Conservation (phyloP, 2,113 vertebrate genomes). For the Ctenomys sociabilis region DNA sequence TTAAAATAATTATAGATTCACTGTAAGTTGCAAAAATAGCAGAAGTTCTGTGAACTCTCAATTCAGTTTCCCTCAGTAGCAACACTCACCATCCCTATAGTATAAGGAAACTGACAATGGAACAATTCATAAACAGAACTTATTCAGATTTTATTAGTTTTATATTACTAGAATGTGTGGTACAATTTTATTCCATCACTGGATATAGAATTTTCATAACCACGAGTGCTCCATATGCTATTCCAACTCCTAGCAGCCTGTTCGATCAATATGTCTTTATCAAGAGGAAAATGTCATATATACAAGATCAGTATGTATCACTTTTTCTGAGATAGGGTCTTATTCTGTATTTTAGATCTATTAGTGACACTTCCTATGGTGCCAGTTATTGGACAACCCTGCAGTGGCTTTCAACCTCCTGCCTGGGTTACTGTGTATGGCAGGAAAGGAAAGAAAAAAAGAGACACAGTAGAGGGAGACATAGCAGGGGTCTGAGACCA, state of each 20-base stretch:
- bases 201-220: neutral
- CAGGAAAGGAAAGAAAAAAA: neutral
- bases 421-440: neutral
- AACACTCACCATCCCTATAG: neutral
- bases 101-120: neutral
- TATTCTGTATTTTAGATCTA: neutral
- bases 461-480: neutral
- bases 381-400: neutral
- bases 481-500: neutral
- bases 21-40: neutral
- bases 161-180: neutral
- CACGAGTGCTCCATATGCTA: neutral
- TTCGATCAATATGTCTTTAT: neutral
- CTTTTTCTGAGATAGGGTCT: neutral
- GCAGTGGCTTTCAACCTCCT: neutral
- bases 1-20: neutral
- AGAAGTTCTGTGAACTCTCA: neutral
- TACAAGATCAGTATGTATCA: neutral
- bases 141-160: neutral
- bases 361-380: neutral
- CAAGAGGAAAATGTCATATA: slow-evolving; percentile 4
- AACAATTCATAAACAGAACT: neutral
- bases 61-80: neutral
- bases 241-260: neutral
- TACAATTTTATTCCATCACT: neutral